These are phyloP conservation scores for Mormyrus lacerda DNA, from an alignment of 2,113 vertebrate species.

Conservation along the genomic window DNA sequence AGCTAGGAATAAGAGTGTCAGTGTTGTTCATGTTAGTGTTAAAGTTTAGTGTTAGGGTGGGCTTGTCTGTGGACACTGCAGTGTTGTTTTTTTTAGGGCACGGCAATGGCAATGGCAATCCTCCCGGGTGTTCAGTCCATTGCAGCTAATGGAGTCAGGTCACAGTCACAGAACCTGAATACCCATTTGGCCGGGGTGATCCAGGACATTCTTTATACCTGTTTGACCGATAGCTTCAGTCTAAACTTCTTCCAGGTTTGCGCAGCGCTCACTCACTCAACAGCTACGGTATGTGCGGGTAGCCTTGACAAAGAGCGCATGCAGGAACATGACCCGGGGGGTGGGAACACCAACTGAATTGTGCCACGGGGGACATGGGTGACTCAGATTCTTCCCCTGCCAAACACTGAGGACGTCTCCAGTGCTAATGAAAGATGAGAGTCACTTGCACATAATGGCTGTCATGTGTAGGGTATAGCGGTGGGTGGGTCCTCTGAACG, in stretches of 20 bases:
- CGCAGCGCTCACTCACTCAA: background rate
- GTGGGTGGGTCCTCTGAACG: background rate
- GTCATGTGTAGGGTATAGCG: background rate
- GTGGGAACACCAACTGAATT: background rate
- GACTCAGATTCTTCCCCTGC: background rate
- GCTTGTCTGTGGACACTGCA: background rate
- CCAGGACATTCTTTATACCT: background rate
- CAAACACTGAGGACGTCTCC: background rate
- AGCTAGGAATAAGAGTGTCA: background rate
- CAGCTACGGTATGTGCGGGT: background rate
- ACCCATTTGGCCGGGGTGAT: background rate
- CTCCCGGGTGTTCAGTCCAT: background rate
- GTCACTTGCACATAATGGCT: background rate
- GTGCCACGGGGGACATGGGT: background rate
- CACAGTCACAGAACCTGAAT: background rate
- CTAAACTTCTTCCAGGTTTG: background rate
- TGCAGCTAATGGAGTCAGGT: background rate
- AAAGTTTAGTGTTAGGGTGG: background rate
- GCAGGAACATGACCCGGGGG: background rate
- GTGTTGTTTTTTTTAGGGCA: background rate
- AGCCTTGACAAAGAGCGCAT: background rate
- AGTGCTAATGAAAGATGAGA: background rate
- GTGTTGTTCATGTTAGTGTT: background rate
- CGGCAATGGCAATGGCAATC: background rate
- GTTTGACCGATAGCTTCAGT: background rate